Conservation (phyloP, 2,113 vertebrate genomes). For the Tylochromis polylepis region DNA sequence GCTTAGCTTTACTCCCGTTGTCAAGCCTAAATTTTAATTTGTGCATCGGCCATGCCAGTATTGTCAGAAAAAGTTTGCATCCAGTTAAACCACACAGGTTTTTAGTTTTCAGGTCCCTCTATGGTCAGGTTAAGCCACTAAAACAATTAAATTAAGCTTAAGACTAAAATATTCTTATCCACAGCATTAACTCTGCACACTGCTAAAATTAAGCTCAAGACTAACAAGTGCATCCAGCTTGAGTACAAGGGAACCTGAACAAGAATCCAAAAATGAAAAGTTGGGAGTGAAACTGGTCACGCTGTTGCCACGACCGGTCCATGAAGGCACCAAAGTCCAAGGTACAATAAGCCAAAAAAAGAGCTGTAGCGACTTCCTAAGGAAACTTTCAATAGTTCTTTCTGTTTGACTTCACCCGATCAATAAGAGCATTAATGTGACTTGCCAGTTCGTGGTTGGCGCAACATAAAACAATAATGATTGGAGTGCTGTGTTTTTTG, state of each 20-base stretch:
- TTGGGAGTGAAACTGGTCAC: neutral
- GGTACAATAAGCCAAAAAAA: neutral
- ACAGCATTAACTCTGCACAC: neutral
- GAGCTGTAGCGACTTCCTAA: neutral
- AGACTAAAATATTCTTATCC: neutral
- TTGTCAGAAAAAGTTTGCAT: neutral
- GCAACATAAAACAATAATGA: neutral
- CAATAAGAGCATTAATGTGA: neutral
- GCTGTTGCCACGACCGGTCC: neutral
- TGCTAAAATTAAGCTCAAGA: neutral
- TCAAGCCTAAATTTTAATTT: neutral
- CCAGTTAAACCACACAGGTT: neutral
- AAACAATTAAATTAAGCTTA: neutral
- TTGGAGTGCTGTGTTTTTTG: neutral
- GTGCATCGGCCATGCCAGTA: neutral
- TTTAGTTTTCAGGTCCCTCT: neutral
- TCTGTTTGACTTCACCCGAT: neutral
- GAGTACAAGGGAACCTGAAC: neutral
- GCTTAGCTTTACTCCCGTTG: neutral
- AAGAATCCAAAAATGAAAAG: neutral
- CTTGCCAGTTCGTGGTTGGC: neutral
- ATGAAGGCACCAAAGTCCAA: neutral
- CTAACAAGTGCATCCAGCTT: neutral
- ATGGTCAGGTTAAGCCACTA: fast-evolving
- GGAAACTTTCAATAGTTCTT: neutral